A percentile compares a stretch with the other conserved stretches of the same genome.
Evolutionary conservation across 2,888 invertebrate species (phyloP).

Genomic region (Papilio gigon): DNA sequence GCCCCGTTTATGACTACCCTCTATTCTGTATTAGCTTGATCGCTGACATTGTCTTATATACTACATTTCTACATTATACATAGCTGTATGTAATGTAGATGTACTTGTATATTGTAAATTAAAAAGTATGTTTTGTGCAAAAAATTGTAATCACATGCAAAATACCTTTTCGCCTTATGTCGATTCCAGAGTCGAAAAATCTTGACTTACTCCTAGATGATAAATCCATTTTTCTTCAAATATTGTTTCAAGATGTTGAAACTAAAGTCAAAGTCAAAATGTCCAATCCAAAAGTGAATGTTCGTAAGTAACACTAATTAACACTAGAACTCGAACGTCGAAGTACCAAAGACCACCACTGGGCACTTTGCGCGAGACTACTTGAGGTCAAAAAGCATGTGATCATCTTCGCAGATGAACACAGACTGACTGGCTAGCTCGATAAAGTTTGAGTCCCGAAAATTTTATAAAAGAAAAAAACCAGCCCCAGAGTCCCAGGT

Average conservation of each 20-base stretch:
- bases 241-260: slow-evolving; percentile 49
- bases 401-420: slow-evolving; percentile 82
- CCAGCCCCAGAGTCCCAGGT: slow-evolving; percentile 74
- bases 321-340: slow-evolving; percentile 40
- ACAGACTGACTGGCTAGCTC: slow-evolving; percentile 80
- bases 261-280: slow-evolving; percentile 43
- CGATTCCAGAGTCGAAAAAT: slow-evolving; percentile 82
- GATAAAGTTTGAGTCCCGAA: slow-evolving; percentile 67
- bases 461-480: slow-evolving; percentile 70
- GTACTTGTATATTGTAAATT: slow-evolving; percentile 5
- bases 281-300: slow-evolving; percentile 49
- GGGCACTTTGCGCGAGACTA: slow-evolving; percentile 62
- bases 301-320: slow-evolving; percentile 41
- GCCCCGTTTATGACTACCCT: slow-evolving; percentile 69
- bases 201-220: slow-evolving; percentile 81
- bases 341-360: slow-evolving; percentile 62
- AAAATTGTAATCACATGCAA: slow-evolving; percentile 45
- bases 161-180: slow-evolving; percentile 80
- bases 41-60: slow-evolving; percentile 41
- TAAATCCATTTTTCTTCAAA: slow-evolving; percentile 70
- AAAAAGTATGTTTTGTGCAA: slow-evolving; percentile 39
- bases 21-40: slow-evolving; percentile 59
- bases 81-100: slow-evolving; percentile 26
- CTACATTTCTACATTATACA: slow-evolving; percentile 27
- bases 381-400: slow-evolving; percentile 73